Percentiles rank a stretch among this genome's conserved stretches.
phyloP scores from a whole-genome alignment of 2,888 invertebrate genomes.

The Axea sp. region DNA sequence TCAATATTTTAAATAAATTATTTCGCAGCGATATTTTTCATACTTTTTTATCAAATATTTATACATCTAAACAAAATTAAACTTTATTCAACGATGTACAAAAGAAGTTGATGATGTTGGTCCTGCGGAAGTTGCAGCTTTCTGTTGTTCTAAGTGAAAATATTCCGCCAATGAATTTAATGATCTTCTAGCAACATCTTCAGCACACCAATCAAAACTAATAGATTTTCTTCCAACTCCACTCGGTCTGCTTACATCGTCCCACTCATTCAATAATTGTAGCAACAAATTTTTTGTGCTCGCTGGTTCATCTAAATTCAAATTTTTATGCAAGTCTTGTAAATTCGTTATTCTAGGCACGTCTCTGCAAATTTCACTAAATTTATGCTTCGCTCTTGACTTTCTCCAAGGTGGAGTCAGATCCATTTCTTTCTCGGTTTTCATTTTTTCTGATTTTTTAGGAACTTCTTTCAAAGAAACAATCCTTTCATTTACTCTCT shows the following conservation, averaged over 20 bases:
- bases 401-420: slow-evolving; percentile 76
- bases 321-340: slow-evolving; percentile 72
- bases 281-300: slow-evolving; percentile 88
- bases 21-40: neutral
- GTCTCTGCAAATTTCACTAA: slow-evolving; percentile 76
- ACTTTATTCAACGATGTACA: slow-evolving; percentile 66
- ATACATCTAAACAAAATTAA: neutral
- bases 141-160: slow-evolving; percentile 82
- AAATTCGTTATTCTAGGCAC: slow-evolving; percentile 76
- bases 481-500: neutral
- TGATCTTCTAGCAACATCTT: slow-evolving; percentile 87
- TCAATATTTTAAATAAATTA: neutral
- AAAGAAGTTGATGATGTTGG: no score
- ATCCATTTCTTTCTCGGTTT: slow-evolving; percentile 67
- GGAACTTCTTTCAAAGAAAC: slow-evolving; percentile 1
- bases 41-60: neutral
- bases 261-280: slow-evolving; percentile 88
- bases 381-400: slow-evolving; percentile 71
- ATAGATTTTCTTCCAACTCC: slow-evolving; percentile 83
- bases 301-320: slow-evolving; percentile 75
- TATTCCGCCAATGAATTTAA: slow-evolving; percentile 91
- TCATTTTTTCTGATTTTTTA: slow-evolving; percentile 2
- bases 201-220: slow-evolving; percentile 87
- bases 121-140: slow-evolving; percentile 65
- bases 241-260: slow-evolving; percentile 80